Evolutionary conservation across 2,797 vertebrate genomes (phyloP).

Genomic region (Hippoglossus hippoglossus): DNA sequence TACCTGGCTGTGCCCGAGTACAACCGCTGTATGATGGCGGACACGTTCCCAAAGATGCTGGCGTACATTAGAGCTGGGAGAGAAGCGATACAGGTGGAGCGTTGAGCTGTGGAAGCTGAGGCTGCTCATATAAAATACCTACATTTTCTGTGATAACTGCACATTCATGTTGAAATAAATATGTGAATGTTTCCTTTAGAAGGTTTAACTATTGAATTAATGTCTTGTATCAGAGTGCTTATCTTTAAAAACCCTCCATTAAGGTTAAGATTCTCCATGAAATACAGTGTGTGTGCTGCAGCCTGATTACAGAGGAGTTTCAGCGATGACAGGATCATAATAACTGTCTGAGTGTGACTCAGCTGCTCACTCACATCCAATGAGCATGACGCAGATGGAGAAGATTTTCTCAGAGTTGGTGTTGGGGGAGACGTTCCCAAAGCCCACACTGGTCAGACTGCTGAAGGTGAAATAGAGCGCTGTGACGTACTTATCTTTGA

Average conservation of each 20-base stretch:
- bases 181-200: no score
- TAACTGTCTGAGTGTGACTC: slow-evolving; percentile 1
- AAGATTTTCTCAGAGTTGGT: slow-evolving; percentile 99
- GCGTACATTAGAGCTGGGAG: slow-evolving; percentile 97
- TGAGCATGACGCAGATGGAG: slow-evolving; percentile 99
- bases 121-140: neutral
- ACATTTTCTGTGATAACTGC: neutral
- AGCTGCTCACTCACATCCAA: slow-evolving; percentile 93
- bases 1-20: slow-evolving; percentile 98
- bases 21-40: slow-evolving; percentile 98
- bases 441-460: slow-evolving; percentile 98
- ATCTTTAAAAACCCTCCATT: no score
- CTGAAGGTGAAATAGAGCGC: slow-evolving; percentile 99
- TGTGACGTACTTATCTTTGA: slow-evolving; percentile 99
- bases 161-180: no score
- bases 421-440: slow-evolving; percentile 99
- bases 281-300: neutral
- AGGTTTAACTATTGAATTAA: no score
- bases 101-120: slow-evolving; percentile 5
- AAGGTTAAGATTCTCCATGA: neutral
- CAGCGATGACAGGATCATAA: slow-evolving; percentile 6
- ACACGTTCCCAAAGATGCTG: slow-evolving; percentile 99
- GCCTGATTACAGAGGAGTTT: neutral
- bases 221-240: no score
- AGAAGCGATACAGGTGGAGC: slow-evolving; percentile 50